phyloP scores from a whole-genome alignment of 1,140 invertebrate genomes.

The Nomia melanderi region DNA sequence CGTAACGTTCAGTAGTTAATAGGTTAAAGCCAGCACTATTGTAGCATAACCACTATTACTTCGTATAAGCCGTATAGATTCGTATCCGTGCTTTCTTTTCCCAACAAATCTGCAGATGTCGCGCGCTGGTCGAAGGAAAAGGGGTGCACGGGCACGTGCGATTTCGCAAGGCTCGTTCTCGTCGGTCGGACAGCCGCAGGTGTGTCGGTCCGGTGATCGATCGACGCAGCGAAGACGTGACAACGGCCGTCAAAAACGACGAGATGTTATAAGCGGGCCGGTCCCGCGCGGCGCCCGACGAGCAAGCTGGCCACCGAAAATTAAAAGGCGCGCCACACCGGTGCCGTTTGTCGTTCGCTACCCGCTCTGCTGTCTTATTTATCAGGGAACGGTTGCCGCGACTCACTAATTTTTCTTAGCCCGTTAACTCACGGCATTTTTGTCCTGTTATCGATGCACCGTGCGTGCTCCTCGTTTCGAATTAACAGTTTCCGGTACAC shows the following conservation, averaged over 20 bases:
- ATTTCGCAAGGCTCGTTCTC: constrained; percentile 34
- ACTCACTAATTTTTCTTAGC: constrained; percentile 27
- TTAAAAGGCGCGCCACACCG: constrained; percentile 52
- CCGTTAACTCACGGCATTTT: background rate
- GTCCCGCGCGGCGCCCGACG: constrained; percentile 20
- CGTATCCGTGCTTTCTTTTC: background rate
- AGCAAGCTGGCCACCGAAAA: constrained; percentile 49
- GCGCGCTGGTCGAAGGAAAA: background rate
- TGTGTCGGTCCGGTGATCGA: constrained; percentile 48
- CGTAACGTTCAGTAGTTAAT: no score
- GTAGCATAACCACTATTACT: no score
- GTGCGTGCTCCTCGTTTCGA: background rate
- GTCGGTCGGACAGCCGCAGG: constrained; percentile 35
- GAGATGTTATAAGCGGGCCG: constrained; percentile 43
- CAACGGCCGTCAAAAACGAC: constrained; percentile 25
- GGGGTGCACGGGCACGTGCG: background rate
- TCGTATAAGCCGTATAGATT: background rate
- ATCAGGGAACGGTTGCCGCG: constrained; percentile 37
- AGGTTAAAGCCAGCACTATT: no score
- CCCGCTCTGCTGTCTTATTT: constrained; percentile 23
- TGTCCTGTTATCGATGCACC: background rate
- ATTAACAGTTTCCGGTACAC: background rate
- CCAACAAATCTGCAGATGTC: background rate
- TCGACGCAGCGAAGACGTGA: constrained; percentile 43
- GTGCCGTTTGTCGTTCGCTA: constrained; percentile 44